Evolutionary conservation across 2,888 invertebrate species (phyloP), one percentile per base, ranked within the genome.

Genomic region (Mantis religiosa): DNA sequence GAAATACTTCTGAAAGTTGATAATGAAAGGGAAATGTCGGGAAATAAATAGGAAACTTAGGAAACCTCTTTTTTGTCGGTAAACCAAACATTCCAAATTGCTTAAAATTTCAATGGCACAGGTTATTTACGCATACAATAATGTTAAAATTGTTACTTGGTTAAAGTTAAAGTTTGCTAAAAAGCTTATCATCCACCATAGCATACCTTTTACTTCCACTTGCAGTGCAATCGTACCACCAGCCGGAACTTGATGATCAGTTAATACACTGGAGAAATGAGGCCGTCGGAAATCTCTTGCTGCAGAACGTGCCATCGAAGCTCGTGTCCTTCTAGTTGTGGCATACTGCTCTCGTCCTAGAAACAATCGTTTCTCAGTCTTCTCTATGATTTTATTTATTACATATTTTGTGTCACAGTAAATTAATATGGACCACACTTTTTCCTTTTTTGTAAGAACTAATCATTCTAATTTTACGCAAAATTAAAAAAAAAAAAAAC

Each of bases 201-300:
- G 4, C 30, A 30, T 94, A 91, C 96, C 96, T 92, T 95, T 95
- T 81, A 97, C 95, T 93, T 97, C 96, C 0, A 97, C 97, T 92
- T 97, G 97, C 28, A 98, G 94, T 4, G 97, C 97, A 90, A 97
- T 96, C 0, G 97, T 97, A 82, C 97, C 97, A 0, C 97, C 97
- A 89, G 94, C 94, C 6, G 96, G 95, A 0, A 97, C 97, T 88
- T 95, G 95, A 91, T 96, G 95, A 92, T 97, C 97, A 0, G 95
- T 95, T 34, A 97, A 93, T 0, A 96, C 95, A 89, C 94, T 95
- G 0, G 95, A 94, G 91, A 97, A 96, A 91, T 96, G 95, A 1
- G 97, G 97, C 90, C 95, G 94, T 85, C 95, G 94, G n/a, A 95
- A 94, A 92, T 94, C 94, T 87, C 93, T 86, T 2, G 89, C 41